phyloP scores from a whole-genome alignment of 1,140 invertebrate species.

The Solenopsis fugax region DNA sequence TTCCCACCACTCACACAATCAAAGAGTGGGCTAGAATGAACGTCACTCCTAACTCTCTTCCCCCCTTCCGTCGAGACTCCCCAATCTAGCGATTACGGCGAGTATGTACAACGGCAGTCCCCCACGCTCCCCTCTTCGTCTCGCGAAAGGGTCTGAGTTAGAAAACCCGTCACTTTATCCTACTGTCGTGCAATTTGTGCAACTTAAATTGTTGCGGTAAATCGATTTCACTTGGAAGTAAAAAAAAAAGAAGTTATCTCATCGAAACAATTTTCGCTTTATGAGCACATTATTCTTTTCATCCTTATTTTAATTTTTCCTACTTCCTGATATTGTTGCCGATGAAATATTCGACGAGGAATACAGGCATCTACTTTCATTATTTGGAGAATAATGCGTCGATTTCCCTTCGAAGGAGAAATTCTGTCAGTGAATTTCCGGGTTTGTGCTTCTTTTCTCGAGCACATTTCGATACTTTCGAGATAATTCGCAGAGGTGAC shows the following conservation, averaged over 20 bases:
- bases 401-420: conserved; percentile 39
- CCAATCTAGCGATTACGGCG: no score
- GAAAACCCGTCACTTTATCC: no score
- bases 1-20: no score
- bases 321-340: conserved; percentile 6
- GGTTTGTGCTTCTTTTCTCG: not conserved
- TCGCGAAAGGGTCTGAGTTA: no score
- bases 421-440: conserved; percentile 1
- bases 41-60: no score
- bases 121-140: no score
- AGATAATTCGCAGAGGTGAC: not conserved
- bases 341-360: not conserved
- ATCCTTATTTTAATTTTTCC: not conserved
- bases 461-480: conserved; percentile 22
- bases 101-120: no score
- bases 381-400: conserved; percentile 17
- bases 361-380: conserved; percentile 4
- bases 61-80: no score
- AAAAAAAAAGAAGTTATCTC: conserved; percentile 18
- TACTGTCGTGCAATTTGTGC: conserved; percentile 1
- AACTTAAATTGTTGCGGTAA: conserved; percentile 22
- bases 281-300: not conserved
- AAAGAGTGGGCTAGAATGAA: no score
- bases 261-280: conserved; percentile 30
- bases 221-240: conserved; percentile 37